Evolutionary conservation across 2,888 invertebrate genomes (phyloP), one percentile per base, ranked within the genome.

Genomic region (Plemyria rubiginata): DNA sequence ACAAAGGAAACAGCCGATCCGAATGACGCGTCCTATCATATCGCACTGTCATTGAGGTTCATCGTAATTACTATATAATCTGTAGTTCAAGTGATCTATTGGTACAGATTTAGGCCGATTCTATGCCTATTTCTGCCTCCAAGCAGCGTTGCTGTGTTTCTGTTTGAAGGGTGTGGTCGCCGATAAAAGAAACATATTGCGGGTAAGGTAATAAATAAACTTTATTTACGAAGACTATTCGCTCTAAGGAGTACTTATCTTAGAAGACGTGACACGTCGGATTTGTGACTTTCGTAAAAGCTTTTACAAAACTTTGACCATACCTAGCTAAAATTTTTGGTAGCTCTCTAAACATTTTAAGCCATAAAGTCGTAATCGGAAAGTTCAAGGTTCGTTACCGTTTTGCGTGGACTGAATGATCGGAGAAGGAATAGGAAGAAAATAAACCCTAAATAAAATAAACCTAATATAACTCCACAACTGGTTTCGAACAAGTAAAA

Each of bases 31-130:
- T 86, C 85, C 87, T 90, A 89, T 91, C 90, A 87, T 90, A 90
- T 91, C 85, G 85, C 79, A 76, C 84, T 86, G 90, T 88, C 90
- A 81, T 82, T 86, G 82, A 88, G 87, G 88, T 88, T 88, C 85
- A 62, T 51, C 13, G n/a, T 38, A 46, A 54, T 54, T 58, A 40
- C 54, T 9, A 45, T 46, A 15, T 51, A 16, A 11, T 54, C 58
- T 62, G 58, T 62, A 87, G 87, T 87, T 87, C 84, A 84, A 80
- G 76, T 72, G 84, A 84, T 90, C 87, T 82, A 22, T 3, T 3
- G 22, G 22, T 22, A 22, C 22, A 22, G 22, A 22, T 2, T 22
- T 22, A 22, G 22, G 22, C 22, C 22, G 22, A 22, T 22, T 22
- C 22, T 3, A 22, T 22, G 22, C 22, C 22, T 22, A 22, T 22